Evolutionary conservation across 2,888 invertebrate species (phyloP).

Genomic region (Capitulum mitella): DNA sequence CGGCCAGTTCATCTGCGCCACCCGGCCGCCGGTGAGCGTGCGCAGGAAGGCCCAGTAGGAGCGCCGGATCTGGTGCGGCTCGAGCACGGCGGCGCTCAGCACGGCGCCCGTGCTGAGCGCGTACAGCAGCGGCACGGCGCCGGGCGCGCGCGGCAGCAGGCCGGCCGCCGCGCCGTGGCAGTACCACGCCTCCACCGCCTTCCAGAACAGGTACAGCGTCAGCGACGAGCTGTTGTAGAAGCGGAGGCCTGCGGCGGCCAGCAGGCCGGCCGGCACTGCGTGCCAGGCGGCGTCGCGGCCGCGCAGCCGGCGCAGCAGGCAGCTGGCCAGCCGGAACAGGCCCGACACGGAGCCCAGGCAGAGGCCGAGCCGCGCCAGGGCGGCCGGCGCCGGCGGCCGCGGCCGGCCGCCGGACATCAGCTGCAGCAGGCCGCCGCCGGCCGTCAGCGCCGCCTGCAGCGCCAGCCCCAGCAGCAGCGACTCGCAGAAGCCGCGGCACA

Average conservation of each 20-base stretch:
- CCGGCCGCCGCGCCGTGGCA: constrained; percentile 59
- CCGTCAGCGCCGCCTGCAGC: background rate
- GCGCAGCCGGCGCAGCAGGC: constrained; percentile 55
- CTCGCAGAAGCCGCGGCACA: background rate
- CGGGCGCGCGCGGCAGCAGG: constrained; percentile 58
- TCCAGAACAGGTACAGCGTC: constrained; percentile 75
- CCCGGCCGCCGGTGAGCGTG: constrained; percentile 56
- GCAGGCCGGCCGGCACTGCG: constrained; percentile 61
- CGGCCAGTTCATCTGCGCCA: constrained; percentile 38
- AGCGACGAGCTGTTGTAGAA: constrained; percentile 68
- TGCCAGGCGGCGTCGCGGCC: constrained; percentile 55
- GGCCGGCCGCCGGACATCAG: background rate
- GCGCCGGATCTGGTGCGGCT: constrained; percentile 67
- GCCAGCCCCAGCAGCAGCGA: background rate
- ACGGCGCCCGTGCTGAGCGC: constrained; percentile 67
- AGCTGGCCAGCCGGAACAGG: constrained; percentile 54
- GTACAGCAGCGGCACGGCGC: constrained; percentile 64
- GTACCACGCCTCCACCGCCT: constrained; percentile 68
- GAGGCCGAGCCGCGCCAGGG: background rate
- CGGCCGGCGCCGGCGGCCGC: background rate
- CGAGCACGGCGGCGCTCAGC: constrained; percentile 68
- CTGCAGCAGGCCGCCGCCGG: background rate
- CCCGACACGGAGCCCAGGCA: background rate
- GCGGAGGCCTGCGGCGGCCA: constrained; percentile 62
- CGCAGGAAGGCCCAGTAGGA: constrained; percentile 76